These are phyloP conservation scores for Gymnocypris eckloni DNA, from an alignment of 2,797 vertebrate genomes.

Conservation along the genomic window DNA sequence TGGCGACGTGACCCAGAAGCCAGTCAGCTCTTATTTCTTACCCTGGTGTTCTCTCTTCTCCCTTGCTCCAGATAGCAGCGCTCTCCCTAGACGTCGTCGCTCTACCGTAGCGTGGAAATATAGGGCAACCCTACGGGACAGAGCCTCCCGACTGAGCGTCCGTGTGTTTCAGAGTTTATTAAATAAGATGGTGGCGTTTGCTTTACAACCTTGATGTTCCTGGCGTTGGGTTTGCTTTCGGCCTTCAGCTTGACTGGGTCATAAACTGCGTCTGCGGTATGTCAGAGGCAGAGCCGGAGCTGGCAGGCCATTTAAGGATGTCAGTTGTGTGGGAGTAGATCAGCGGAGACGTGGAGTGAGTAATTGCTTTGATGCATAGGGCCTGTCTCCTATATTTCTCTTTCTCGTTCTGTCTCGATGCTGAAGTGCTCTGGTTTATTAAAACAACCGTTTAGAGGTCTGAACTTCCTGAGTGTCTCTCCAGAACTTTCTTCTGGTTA, in stretches of 20 bases:
- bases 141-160: slow-evolving; percentile 5
- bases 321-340: slow-evolving; percentile 54
- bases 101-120: slow-evolving; percentile 21
- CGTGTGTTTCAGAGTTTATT: not conserved
- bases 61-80: slow-evolving; percentile 39
- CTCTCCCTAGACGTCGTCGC: slow-evolving; percentile 13
- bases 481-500: not conserved
- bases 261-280: slow-evolving; percentile 61
- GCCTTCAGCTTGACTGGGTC: slow-evolving; percentile 41
- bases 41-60: not conserved
- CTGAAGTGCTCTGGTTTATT: slow-evolving; percentile 56
- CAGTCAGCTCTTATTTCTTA: slow-evolving; percentile 38
- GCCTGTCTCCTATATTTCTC: slow-evolving; percentile 18
- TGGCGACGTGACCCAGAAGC: slow-evolving; percentile 53
- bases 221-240: slow-evolving; percentile 46
- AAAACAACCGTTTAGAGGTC: slow-evolving; percentile 49
- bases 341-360: slow-evolving; percentile 59
- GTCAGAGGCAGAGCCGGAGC: slow-evolving; percentile 64
- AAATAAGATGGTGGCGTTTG: slow-evolving; percentile 18
- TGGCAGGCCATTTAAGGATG: slow-evolving; percentile 65
- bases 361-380: slow-evolving; percentile 64
- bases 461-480: not conserved
- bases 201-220: slow-evolving; percentile 50
- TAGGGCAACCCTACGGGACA: slow-evolving; percentile 39
- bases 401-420: slow-evolving; percentile 5